phyloP scores from a whole-genome alignment of 2,113 vertebrate species.

The Australoheros scitulus region DNA sequence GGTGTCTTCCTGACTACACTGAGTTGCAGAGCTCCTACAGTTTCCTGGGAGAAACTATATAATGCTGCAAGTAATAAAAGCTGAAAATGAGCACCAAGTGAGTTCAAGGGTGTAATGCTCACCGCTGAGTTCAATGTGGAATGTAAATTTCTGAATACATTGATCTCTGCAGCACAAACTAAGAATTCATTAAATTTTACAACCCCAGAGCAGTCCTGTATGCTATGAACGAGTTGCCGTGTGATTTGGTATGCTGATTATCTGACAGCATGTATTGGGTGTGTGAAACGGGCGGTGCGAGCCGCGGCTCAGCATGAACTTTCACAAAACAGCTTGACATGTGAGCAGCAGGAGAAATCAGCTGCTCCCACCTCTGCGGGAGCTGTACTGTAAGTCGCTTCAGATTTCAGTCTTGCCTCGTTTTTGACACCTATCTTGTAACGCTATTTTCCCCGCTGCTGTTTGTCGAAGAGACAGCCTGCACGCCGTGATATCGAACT shows the following conservation, averaged over 20 bases:
- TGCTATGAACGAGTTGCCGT: background rate
- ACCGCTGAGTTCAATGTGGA: background rate
- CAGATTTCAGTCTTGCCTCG: slow-evolving; percentile 12
- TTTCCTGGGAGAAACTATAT: slow-evolving; percentile 3
- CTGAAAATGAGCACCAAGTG: background rate
- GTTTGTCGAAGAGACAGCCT: slow-evolving; percentile 5
- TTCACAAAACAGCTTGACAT: slow-evolving; percentile 25
- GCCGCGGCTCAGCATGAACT: background rate
- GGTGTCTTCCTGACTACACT: background rate
- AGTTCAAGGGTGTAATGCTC: background rate
- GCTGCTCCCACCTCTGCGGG: slow-evolving; percentile 7
- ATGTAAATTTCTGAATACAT: background rate
- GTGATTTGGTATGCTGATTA: slow-evolving; percentile 13
- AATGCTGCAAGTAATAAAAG: background rate
- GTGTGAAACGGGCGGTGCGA: background rate
- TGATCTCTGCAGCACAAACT: background rate
- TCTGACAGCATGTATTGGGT: background rate
- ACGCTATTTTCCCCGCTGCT: slow-evolving; percentile 18
- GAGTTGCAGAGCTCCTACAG: slow-evolving; percentile 24
- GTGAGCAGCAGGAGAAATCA: slow-evolving; percentile 27
- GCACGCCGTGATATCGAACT: slow-evolving; percentile 10
- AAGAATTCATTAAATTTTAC: slow-evolving; percentile 5
- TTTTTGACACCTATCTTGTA: slow-evolving; percentile 26
- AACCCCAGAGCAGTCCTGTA: background rate
- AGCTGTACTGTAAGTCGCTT: background rate